These are phyloP conservation scores for Nomada fabriciana DNA, from an alignment of 2,888 invertebrate genomes.

Conservation along the genomic window DNA sequence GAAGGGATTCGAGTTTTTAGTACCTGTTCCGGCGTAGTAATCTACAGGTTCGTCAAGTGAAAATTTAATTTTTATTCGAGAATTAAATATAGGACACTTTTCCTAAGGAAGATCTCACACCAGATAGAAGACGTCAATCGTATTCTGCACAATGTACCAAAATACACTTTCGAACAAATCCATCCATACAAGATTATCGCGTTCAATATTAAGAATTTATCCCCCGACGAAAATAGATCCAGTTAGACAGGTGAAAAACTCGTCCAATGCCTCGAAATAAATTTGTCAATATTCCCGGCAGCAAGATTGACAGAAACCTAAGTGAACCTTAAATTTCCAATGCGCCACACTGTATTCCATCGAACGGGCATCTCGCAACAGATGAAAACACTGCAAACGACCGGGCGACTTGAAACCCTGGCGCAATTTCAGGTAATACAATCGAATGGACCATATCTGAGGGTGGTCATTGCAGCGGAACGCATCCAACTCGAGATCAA, in stretches of 20 bases:
- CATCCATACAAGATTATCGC: no score
- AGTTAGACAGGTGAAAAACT: not conserved
- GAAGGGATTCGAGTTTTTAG: not conserved
- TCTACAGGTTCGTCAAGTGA: not conserved
- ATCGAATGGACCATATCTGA: constrained; percentile 28
- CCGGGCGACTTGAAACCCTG: not conserved
- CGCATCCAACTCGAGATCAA: constrained; percentile 61
- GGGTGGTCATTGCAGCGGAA: constrained; percentile 46
- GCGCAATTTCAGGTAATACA: constrained; percentile 17
- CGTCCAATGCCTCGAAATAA: not conserved
- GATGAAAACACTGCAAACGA: constrained; percentile 28
- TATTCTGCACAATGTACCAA: no score
- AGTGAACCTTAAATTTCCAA: constrained; percentile 45
- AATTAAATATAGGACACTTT: no score
- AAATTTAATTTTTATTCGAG: not conserved
- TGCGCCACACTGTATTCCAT: not conserved
- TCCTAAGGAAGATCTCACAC: no score
- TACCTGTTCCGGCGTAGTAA: not conserved
- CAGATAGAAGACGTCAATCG: no score
- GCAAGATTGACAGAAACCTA: not conserved
- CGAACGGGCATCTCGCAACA: constrained; percentile 3
- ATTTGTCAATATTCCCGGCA: not conserved
- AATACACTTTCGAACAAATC: no score
- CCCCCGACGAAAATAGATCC: no score
- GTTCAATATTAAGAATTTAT: no score